These are phyloP conservation scores for Perca fluviatilis DNA, from an alignment of 2,113 vertebrate genomes.

Conservation along the genomic window DNA sequence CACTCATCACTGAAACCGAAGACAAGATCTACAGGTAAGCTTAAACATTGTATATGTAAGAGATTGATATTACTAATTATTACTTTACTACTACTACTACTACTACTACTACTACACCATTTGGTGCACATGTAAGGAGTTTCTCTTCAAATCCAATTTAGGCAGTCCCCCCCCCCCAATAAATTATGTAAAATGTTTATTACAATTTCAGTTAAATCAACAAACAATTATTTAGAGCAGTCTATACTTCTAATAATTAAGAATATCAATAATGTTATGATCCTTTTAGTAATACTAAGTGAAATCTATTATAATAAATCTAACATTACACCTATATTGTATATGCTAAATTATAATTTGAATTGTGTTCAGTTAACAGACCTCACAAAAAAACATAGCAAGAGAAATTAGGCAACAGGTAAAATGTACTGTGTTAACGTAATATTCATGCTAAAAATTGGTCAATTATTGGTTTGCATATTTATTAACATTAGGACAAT, in stretches of 20 bases:
- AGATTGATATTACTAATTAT: neutral
- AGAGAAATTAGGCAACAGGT: neutral
- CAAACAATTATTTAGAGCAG: neutral
- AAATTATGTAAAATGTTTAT: neutral
- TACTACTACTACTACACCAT: neutral
- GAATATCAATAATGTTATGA: neutral
- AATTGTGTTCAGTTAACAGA: neutral
- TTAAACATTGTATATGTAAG: neutral
- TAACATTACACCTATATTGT: no score
- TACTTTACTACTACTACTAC: no score
- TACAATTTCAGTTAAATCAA: neutral
- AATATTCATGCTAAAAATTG: neutral
- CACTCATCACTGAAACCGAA: neutral
- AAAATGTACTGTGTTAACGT: neutral
- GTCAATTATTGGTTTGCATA: neutral
- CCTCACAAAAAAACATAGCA: neutral
- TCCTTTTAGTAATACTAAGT: neutral
- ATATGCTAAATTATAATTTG: neutral
- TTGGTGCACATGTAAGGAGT: no score
- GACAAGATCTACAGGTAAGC: slow-evolving; percentile 44
- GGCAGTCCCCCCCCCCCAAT: no score
- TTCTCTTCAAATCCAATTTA: neutral
- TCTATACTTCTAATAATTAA: neutral
- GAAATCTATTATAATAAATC: neutral
- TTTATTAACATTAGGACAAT: neutral